Conservation (phyloP, 2,888 invertebrate genomes). For the Hemaris fuciformis region DNA sequence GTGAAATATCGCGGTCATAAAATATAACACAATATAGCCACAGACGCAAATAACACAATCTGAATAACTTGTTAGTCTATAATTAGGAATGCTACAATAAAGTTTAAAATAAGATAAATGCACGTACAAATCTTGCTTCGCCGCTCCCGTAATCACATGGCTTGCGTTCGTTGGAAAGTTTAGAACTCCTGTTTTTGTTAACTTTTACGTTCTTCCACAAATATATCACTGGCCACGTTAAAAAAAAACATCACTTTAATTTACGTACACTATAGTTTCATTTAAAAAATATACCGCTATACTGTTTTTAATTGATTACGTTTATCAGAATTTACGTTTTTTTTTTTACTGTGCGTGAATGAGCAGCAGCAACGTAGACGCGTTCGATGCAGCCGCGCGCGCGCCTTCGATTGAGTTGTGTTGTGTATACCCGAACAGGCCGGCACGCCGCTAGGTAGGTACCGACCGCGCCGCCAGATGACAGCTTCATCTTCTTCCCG, state of each 20-base stretch:
- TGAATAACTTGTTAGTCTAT: slow-evolving; percentile 31
- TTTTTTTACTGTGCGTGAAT: slow-evolving; percentile 31
- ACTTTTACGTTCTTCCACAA: slow-evolving; percentile 57
- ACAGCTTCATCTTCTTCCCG: slow-evolving; percentile 66
- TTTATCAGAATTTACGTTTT: slow-evolving; percentile 31
- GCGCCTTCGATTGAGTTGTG: slow-evolving; percentile 45
- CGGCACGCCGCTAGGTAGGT: slow-evolving; percentile 18
- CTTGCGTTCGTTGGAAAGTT: slow-evolving; percentile 66
- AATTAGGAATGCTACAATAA: slow-evolving; percentile 56
- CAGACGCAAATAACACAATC: neutral
- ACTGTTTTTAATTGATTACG: slow-evolving; percentile 21
- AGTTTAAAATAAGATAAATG: slow-evolving; percentile 58
- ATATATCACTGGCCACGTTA: slow-evolving; percentile 58
- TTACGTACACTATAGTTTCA: slow-evolving; percentile 21
- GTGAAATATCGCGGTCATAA: neutral
- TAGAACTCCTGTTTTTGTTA: slow-evolving; percentile 63
- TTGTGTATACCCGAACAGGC: slow-evolving; percentile 21
- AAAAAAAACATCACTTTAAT: slow-evolving; percentile 48
- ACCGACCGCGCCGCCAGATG: slow-evolving; percentile 55
- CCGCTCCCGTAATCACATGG: slow-evolving; percentile 72
- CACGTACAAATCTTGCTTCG: slow-evolving; percentile 69
- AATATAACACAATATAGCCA: neutral
- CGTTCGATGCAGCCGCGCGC: slow-evolving; percentile 55
- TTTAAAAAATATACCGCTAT: slow-evolving; percentile 3
- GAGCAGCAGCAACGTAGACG: slow-evolving; percentile 22